phyloP scores from a whole-genome alignment of 2,888 invertebrate species.

The Hemaris fuciformis region DNA sequence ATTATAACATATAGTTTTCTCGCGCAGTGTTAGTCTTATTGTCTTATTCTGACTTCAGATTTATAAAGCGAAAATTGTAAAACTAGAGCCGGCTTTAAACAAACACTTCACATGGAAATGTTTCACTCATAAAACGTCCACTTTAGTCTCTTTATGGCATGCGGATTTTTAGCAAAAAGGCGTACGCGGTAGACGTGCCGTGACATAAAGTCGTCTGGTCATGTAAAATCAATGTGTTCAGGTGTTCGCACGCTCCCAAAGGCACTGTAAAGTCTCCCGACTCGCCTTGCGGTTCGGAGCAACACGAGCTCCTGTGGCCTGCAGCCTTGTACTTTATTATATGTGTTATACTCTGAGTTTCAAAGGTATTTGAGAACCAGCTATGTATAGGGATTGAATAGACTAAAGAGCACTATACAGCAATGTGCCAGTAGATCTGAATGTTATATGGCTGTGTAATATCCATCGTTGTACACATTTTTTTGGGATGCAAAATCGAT shows the following conservation, averaged over 20 bases:
- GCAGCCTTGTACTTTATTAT: conserved; percentile 9
- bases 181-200: background rate
- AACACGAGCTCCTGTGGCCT: conserved; percentile 16
- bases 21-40: no score
- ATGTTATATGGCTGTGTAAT: background rate
- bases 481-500: no score
- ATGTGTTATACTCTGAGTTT: conserved; percentile 14
- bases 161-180: background rate
- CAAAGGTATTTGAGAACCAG: conserved; percentile 3
- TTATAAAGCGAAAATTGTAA: no score
- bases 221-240: conserved; percentile 46
- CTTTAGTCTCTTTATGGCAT: background rate
- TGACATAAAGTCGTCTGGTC: conserved; percentile 17
- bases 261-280: conserved; percentile 47
- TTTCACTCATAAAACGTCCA: background rate
- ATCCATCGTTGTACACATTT: no score
- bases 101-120: no score
- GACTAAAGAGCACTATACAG: background rate
- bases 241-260: conserved; percentile 45
- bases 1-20: no score
- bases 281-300: conserved; percentile 33
- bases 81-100: background rate
- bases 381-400: conserved; percentile 15
- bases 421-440: background rate
- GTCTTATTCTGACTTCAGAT: no score